Evolutionary conservation across 1,140 invertebrate genomes (phyloP).

Genomic region (Augochlora pura): DNA sequence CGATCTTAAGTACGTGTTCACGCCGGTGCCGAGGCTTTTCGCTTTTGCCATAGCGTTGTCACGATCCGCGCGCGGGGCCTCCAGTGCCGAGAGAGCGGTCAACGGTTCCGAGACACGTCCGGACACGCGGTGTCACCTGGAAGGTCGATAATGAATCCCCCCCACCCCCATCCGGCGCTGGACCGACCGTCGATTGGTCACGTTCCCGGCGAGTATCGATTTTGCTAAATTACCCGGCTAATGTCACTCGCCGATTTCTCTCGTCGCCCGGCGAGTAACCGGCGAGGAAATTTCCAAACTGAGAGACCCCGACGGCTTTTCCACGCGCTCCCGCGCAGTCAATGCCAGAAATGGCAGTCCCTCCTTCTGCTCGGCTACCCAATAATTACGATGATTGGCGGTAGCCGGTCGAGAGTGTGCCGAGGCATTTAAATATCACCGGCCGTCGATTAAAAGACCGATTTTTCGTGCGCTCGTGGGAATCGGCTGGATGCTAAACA

Average conservation of each 20-base stretch:
- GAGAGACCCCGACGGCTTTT: no score
- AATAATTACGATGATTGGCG: conserved; percentile 52
- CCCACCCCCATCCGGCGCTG: no score
- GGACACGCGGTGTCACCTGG: conserved; percentile 37
- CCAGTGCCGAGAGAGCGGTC: not conserved
- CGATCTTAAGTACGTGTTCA: conserved; percentile 53
- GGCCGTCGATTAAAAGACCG: conserved; percentile 33
- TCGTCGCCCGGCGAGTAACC: not conserved
- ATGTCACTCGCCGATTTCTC: conserved; percentile 53
- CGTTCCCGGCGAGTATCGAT: conserved; percentile 48
- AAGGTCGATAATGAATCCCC: conserved; percentile 53
- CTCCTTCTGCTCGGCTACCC: not conserved
- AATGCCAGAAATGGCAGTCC: not conserved
- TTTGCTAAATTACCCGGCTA: conserved; percentile 37
- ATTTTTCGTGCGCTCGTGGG: conserved; percentile 23
- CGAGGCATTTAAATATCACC: conserved; percentile 55
- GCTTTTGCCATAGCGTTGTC: conserved; percentile 46
- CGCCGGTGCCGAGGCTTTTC: conserved; percentile 34
- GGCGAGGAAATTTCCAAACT: no score
- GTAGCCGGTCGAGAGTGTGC: conserved; percentile 19
- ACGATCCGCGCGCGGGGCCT: conserved; percentile 30
- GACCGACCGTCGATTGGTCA: conserved; percentile 48
- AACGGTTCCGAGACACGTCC: not conserved
- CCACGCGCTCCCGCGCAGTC: no score
- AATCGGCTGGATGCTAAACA: not conserved